Base-by-base conservation (phyloP, 2,888 invertebrate species). In the Resseliella maxima region DNA sequence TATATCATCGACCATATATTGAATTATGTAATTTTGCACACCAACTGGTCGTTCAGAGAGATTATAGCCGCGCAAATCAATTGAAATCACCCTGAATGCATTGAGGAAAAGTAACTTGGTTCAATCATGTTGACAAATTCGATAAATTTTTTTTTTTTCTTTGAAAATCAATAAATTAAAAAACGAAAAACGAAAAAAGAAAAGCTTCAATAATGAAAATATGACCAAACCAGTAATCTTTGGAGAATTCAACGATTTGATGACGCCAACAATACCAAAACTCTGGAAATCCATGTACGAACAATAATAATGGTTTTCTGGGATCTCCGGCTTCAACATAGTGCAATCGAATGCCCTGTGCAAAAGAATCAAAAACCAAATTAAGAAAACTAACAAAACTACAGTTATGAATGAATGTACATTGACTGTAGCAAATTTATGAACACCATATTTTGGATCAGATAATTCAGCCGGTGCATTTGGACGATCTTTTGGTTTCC, bases 231-330 rank as follows among this genome's bases (percentile, higher is more conserved):
- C 94, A 93, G 89, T 93, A 93, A 88, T 93, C 91, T 88, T 92
- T 92, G 72, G 93, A 92, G 88, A 95, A 95, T 87, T 94, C 93
- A 45, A 92, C 90, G 12, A 95, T 91, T 90, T 95, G 95, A 89
- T 94, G 92, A 86, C 95, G 91, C 95, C 95, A 95, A 0, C 94
- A 94, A 89, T 94, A 95, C 95, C 95, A 95, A 89, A 95, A 95
- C 89, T 95, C 95, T 0, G 95, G 95, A 89, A 94, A 95, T 21
- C 95, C 95, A 89, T 95, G 95, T 0, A 95, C 88, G 88, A 95
- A 94, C 64, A 95, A 88, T 93, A 95, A 93, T 87, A 95, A 90
- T 0, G 94, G 94, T 88, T 94, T 94, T 0, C 91, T 90, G 0
- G 91, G 90, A 88, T 94, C 93, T 0, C 95, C 95, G 87, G 92